Conservation (phyloP, 1,140 invertebrate genomes). For the Harpegnathos saltator region DNA sequence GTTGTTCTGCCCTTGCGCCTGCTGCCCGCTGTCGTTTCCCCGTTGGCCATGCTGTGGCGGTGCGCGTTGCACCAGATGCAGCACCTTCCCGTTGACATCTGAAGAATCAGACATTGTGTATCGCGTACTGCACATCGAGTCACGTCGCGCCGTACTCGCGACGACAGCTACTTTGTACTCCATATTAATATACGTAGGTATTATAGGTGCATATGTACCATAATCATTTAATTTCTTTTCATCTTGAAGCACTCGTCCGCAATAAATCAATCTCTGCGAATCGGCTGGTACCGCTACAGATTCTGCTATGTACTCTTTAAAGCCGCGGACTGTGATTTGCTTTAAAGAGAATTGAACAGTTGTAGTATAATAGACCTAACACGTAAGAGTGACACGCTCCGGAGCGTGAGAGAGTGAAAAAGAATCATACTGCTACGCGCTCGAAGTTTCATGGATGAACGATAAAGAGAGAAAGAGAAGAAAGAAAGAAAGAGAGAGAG, state of each 20-base stretch:
- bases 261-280: conserved; percentile 96
- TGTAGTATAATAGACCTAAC: background rate
- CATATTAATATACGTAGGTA: background rate
- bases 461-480: too few relatives aligned
- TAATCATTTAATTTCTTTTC: conserved; percentile 95
- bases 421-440: too few relatives aligned
- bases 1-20: conserved; percentile 73
- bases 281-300: conserved; percentile 92
- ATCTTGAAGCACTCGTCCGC: conserved; percentile 96
- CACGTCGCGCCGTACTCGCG: background rate
- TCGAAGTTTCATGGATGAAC: too few relatives aligned
- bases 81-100: conserved; percentile 97
- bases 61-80: conserved; percentile 96
- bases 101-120: conserved; percentile 18
- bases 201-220: conserved; percentile 87
- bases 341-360: conserved; percentile 79
- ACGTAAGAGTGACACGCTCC: background rate
- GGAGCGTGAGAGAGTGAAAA: too few relatives aligned
- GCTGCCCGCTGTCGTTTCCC: conserved; percentile 77
- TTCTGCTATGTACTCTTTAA: conserved; percentile 94
- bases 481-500: too few relatives aligned
- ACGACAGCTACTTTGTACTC: background rate
- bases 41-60: conserved; percentile 86
- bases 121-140: background rate
- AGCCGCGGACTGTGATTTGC: conserved; percentile 93